Percentiles rank a stretch among this genome's conserved stretches.
These are phyloP conservation scores for Premnoplex brunnescens DNA, from an alignment of 2,797 vertebrate species.

Conservation along the genomic window DNA sequence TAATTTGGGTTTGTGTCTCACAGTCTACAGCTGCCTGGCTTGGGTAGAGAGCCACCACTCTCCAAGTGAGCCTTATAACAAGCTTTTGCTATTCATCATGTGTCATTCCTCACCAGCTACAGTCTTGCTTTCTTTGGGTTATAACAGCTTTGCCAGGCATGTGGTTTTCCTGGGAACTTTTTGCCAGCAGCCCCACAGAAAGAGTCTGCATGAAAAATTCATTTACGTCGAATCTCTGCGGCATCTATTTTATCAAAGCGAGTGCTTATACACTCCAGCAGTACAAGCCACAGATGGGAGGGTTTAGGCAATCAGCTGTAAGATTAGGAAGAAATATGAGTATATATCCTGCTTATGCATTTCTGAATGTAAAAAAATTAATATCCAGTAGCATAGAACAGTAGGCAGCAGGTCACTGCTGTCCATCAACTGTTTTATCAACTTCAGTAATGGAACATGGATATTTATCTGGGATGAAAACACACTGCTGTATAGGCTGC, in stretches of 20 bases:
- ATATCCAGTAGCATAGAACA: neutral
- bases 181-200: conserved; percentile 5
- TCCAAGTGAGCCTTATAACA: neutral
- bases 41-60: neutral
- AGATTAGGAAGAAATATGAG: conserved; percentile 12
- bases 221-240: conserved; percentile 23
- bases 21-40: neutral
- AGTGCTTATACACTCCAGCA: neutral
- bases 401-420: neutral
- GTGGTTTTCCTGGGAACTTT: conserved; percentile 2
- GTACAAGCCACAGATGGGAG: conserved; percentile 30
- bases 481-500: neutral
- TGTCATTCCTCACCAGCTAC: neutral
- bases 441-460: neutral
- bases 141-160: neutral
- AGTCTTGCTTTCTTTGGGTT: neutral
- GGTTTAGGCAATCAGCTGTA: conserved; percentile 43
- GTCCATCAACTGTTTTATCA: conserved; percentile 31
- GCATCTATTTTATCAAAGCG: conserved; percentile 53
- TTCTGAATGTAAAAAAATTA: neutral
- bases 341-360: neutral
- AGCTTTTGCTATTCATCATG: neutral
- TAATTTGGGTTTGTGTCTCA: neutral
- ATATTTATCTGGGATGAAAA: conserved; percentile 22
- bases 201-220: conserved; percentile 47